Evolutionary conservation across 2,113 vertebrate genomes (phyloP).

Genomic region (Numenius arquata): DNA sequence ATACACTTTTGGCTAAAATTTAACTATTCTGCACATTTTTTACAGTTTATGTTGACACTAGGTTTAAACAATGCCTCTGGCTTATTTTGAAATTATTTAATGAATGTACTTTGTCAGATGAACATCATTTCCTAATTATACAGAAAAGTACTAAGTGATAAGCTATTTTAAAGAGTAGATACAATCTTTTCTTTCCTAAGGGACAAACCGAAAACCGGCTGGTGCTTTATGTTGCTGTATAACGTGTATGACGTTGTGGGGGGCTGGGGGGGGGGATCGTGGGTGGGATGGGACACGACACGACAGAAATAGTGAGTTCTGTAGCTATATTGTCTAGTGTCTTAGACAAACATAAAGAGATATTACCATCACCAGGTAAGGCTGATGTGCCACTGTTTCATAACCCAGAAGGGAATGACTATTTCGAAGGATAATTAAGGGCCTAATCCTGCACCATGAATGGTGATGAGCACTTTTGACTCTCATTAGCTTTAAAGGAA

Average conservation of each 20-base stretch:
- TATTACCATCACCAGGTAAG: neutral
- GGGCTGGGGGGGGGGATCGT: neutral
- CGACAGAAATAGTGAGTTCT: neutral
- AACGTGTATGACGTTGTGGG: neutral
- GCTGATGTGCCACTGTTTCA: accelerated
- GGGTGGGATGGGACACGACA: no score
- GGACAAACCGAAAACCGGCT: conserved; percentile 16
- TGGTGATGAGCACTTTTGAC: neutral
- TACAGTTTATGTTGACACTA: conserved; percentile 69
- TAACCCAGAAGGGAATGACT: neutral
- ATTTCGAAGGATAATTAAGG: conserved; percentile 20
- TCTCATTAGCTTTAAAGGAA: conserved; percentile 35
- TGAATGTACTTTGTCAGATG: conserved; percentile 75
- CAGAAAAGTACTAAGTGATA: conserved; percentile 36
- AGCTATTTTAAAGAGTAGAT: conserved; percentile 42
- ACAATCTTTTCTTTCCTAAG: conserved; percentile 44
- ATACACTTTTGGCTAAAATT: conserved; percentile 61
- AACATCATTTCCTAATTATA: conserved; percentile 65
- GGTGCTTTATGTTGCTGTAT: neutral
- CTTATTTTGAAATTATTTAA: conserved; percentile 77
- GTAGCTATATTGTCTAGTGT: neutral
- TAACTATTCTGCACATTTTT: conserved; percentile 64
- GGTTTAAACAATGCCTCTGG: conserved; percentile 69
- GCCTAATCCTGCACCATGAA: conserved; percentile 18
- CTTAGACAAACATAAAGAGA: neutral